Percentiles rank a stretch among this genome's conserved stretches.
phyloP scores from a whole-genome alignment of 1,140 invertebrate genomes.

The Dinoponera quadriceps region DNA sequence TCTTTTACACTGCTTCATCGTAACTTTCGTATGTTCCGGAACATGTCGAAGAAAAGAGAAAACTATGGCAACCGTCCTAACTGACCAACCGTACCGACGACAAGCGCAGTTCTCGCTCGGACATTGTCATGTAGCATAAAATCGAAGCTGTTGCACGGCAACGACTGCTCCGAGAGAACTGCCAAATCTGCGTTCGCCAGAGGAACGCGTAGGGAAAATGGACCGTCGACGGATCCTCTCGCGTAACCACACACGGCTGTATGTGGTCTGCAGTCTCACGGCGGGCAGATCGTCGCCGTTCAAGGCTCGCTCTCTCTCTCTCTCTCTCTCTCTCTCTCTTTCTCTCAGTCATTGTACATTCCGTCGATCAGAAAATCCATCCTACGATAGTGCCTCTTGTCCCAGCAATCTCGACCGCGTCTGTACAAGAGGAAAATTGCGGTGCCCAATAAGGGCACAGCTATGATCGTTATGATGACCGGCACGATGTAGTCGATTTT shows the following conservation, averaged over 20 bases:
- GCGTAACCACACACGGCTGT: background rate
- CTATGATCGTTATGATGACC: constrained; percentile 88
- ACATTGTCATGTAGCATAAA: constrained; percentile 14
- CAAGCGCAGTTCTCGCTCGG: background rate
- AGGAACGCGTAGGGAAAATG: too few species aligned
- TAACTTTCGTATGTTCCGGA: too few species aligned
- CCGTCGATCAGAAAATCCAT: constrained; percentile 93
- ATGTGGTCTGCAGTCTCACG: constrained; percentile 29
- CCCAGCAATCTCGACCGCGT: constrained; percentile 90
- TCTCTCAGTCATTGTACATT: constrained; percentile 90
- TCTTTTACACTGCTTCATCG: too few species aligned
- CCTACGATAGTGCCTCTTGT: constrained; percentile 90
- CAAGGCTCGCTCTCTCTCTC: constrained; percentile 18
- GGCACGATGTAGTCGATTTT: constrained; percentile 88
- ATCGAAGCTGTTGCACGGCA: background rate
- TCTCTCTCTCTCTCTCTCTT: constrained; percentile 25
- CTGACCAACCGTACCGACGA: too few species aligned
- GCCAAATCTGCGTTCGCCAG: too few species aligned
- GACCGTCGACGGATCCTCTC: constrained; percentile 4
- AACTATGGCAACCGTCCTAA: too few species aligned
- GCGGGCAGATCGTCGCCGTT: too few species aligned
- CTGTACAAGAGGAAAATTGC: constrained; percentile 88
- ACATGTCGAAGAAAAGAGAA: too few species aligned
- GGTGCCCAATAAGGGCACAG: constrained; percentile 88
- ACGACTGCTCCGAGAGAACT: background rate